Conservation (phyloP, 1,140 invertebrate genomes). For the Drepana arcuata region DNA sequence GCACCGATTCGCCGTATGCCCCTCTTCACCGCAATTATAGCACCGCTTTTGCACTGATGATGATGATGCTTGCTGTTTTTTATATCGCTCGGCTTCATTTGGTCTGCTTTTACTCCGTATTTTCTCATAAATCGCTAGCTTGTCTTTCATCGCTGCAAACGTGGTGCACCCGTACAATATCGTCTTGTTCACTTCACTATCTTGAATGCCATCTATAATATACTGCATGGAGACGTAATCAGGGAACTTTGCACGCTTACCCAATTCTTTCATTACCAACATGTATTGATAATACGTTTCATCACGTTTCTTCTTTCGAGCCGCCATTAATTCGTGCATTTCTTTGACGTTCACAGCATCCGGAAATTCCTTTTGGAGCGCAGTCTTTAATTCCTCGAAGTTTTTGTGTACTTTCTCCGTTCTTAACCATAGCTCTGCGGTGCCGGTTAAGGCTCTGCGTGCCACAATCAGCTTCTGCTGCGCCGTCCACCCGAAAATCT, state of each 20-base stretch:
- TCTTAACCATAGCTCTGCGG: conserved; percentile 15
- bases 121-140: conserved; percentile 2
- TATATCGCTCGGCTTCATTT: not conserved
- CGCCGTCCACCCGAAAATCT: conserved; percentile 14
- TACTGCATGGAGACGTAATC: conserved; percentile 22
- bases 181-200: conserved; percentile 9
- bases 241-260: conserved; percentile 14
- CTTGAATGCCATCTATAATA: conserved; percentile 15
- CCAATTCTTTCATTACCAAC: conserved; percentile 16
- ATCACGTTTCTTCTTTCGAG: conserved; percentile 8
- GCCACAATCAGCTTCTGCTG: conserved; percentile 17
- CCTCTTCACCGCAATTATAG: not conserved
- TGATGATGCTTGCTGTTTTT: not conserved
- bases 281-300: conserved; percentile 17
- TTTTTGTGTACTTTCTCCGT: conserved; percentile 16
- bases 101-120: not conserved
- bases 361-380: conserved; percentile 16
- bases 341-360: conserved; percentile 10
- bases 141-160: conserved; percentile 9
- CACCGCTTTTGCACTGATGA: not conserved
- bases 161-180: conserved; percentile 14
- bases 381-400: conserved; percentile 15
- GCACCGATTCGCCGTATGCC: not conserved
- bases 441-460: conserved; percentile 4
- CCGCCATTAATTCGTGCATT: conserved; percentile 18